Evolutionary conservation across 2,113 vertebrate species (phyloP).

Genomic region (Pangasianodon gigas): DNA sequence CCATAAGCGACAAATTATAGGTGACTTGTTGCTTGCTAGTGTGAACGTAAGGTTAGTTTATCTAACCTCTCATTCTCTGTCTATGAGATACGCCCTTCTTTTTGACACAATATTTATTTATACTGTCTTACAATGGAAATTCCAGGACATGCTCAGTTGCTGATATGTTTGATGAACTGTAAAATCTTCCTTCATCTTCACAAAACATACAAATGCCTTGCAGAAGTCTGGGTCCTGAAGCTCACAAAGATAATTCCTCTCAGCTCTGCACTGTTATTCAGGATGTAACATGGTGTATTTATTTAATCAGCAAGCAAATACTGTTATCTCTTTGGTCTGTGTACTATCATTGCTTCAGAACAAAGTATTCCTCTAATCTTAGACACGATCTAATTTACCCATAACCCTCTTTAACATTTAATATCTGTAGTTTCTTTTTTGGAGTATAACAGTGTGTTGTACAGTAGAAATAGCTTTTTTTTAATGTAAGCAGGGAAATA

Average conservation of each 20-base stretch:
- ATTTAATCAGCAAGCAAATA: constrained; percentile 44
- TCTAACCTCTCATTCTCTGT: background rate
- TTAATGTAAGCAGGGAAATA: background rate
- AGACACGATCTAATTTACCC: constrained; percentile 44
- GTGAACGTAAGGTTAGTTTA: background rate
- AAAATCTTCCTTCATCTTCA: background rate
- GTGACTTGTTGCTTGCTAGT: background rate
- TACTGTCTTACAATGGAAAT: background rate
- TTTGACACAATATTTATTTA: background rate
- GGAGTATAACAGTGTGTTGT: constrained; percentile 20
- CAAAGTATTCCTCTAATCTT: constrained; percentile 41
- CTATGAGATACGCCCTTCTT: background rate
- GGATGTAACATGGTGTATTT: constrained; percentile 31
- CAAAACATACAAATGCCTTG: background rate
- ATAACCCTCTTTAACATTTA: constrained; percentile 38
- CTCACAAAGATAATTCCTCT: constrained; percentile 12
- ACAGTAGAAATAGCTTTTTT: background rate
- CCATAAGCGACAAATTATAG: background rate
- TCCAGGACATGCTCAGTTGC: constrained; percentile 21
- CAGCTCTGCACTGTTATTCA: constrained; percentile 2
- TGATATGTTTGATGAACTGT: background rate
- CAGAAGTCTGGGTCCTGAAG: background rate
- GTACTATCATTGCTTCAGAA: constrained; percentile 38
- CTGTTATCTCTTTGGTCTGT: constrained; percentile 28
- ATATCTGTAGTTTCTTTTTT: constrained; percentile 28